phyloP scores from a whole-genome alignment of 2,888 invertebrate genomes.

The Ophion slaviceki region DNA sequence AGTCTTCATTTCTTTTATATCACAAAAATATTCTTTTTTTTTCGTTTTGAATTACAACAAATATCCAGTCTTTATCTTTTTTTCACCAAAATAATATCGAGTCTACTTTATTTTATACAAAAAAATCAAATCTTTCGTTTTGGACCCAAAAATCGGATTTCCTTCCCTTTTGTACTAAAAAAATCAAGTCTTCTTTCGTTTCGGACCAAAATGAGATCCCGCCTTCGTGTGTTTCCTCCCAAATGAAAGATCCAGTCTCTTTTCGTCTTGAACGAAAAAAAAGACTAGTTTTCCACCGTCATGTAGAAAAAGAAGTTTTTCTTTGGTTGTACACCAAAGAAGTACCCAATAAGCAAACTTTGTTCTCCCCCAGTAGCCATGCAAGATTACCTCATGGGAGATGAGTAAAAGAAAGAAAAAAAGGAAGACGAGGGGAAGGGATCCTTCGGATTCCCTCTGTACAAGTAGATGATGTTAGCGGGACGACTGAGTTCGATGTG shows the following conservation, averaged over 20 bases:
- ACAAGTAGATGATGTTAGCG: background rate
- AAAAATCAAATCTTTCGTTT: no score
- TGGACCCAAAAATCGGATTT: no score
- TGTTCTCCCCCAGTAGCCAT: background rate
- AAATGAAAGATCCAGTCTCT: background rate
- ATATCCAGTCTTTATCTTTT: no score
- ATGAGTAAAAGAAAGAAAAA: background rate
- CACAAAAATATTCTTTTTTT: no score
- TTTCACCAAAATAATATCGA: no score
- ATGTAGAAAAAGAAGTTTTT: background rate
- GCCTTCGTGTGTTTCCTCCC: no score
- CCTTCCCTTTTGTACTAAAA: no score
- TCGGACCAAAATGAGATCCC: no score
- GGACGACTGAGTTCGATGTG: slow-evolving; percentile 47
- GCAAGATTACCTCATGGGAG: background rate
- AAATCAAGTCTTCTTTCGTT: no score
- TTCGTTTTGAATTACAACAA: no score
- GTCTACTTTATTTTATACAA: no score
- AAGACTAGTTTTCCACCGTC: background rate
- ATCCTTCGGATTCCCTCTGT: background rate
- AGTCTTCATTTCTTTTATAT: no score
- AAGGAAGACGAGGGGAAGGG: background rate
- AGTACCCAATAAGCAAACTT: background rate
- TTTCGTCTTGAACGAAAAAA: background rate
- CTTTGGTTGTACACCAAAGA: background rate